Base-by-base conservation (phyloP, 37 sponge, comb jelly and placozoan genomes). In the Spongilla lacustris region DNA sequence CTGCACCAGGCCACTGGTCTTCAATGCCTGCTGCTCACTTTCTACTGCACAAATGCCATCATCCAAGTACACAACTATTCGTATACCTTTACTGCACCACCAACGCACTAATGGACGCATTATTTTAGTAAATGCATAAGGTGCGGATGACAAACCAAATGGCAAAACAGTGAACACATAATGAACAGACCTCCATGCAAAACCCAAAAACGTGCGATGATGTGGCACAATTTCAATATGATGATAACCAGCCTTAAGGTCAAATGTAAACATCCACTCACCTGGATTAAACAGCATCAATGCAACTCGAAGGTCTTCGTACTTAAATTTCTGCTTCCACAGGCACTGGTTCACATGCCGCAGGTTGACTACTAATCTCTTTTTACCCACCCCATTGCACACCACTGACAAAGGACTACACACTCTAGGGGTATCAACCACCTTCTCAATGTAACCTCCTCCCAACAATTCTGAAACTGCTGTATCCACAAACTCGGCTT, bases 361-460 rank as follows among this genome's bases (percentile, higher is more conserved):
- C 31, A 84, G 73, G 46, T 77, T 34, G 12, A 86, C 29, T 41
- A 41, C 80, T 32, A 86, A 38, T 31, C 80, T 35, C 30, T 41
- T 69, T 50, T 86, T 86, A 0, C 78, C 78, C 17, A 86, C 86
- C n/a, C n/a, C n/a, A n/a, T n/a, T n/a, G n/a, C n/a, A n/a, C n/a
- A n/a, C n/a, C n/a, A n/a, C n/a, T n/a, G 70, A 67, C 72, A 86
- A 49, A 21, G 86, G 86, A 31, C 86, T 86, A 69, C 86, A 86
- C 27, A 86, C 72, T 29, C 28, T 26, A 23, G 78, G 70, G n/a
- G 27, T 70, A 21, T 22, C 73, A n/a, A 34, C 30, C 5, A 70
- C 71, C 29, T 28, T 70, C 29, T 26, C 26, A 29, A 70, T 28
- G 71, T 28, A 5, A 28, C 71, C 71, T 70, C 29, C 29, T 26